Evolutionary conservation across 92 coral and sea anemone genomes (phyloP).

Genomic region (Parazoanthus darwini): DNA sequence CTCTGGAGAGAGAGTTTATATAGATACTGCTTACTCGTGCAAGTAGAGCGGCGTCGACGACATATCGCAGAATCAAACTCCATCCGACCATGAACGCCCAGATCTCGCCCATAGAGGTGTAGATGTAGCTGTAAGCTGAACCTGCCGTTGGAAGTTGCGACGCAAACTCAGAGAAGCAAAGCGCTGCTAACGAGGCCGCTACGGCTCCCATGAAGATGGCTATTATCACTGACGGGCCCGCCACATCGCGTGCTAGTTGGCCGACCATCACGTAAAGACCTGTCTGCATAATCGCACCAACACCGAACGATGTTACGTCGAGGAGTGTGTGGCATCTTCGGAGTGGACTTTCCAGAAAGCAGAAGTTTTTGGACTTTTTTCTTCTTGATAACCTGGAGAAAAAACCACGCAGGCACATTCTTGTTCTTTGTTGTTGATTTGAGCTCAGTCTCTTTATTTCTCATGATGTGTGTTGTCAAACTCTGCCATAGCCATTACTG

Average conservation of each 20-base stretch:
- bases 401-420: constrained; percentile 40
- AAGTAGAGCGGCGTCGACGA: constrained; percentile 66
- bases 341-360: constrained; percentile 66
- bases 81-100: constrained; percentile 83
- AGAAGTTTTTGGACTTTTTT: constrained; percentile 57
- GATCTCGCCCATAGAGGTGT: constrained; percentile 76
- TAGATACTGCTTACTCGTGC: constrained; percentile 72
- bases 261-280: constrained; percentile 87
- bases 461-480: not conserved
- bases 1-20: constrained; percentile 65
- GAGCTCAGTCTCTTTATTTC: not conserved
- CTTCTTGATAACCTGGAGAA: constrained; percentile 58
- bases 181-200: constrained; percentile 68
- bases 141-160: constrained; percentile 75
- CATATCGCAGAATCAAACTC: constrained; percentile 72
- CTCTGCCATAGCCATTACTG: no score
- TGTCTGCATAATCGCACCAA: constrained; percentile 69
- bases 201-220: constrained; percentile 74
- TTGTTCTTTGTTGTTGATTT: not conserved
- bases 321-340: constrained; percentile 63
- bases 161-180: constrained; percentile 79
- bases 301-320: constrained; percentile 75
- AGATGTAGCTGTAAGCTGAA: constrained; percentile 79
- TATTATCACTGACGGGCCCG: constrained; percentile 80
- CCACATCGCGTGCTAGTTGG: constrained; percentile 58